A percentile compares a stretch with the other conserved stretches of the same genome.
These are phyloP conservation scores for Emydocephalus ijimae DNA, from an alignment of 2,113 vertebrate genomes.

Conservation along the genomic window DNA sequence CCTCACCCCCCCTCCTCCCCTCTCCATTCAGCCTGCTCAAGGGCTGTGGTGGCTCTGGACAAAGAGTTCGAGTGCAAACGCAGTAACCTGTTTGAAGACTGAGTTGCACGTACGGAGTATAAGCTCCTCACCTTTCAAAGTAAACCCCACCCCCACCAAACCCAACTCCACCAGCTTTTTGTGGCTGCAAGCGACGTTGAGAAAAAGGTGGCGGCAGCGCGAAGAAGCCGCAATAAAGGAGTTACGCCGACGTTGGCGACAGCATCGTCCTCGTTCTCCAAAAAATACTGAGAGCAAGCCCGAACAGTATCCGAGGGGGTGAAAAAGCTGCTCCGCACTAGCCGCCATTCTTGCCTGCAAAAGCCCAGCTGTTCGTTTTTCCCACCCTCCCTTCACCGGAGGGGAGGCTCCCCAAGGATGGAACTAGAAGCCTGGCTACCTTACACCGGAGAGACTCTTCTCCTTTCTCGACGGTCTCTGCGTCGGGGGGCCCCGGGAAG, in stretches of 20 bases:
- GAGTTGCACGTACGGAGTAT: background rate
- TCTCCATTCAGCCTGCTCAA: background rate
- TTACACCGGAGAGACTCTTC: background rate
- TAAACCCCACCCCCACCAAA: too few species aligned
- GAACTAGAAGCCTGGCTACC: background rate
- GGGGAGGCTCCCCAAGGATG: background rate
- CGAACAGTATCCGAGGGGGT: background rate
- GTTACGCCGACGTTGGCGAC: too few species aligned
- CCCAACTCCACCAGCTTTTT: background rate
- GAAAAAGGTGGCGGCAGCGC: background rate
- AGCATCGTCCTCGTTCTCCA: background rate
- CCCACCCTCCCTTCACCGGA: background rate
- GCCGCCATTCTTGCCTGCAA: background rate
- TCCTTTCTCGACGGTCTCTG: background rate
- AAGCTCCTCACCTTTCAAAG: background rate
- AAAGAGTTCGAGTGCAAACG: background rate
- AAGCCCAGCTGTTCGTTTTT: background rate
- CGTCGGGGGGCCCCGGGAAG: background rate
- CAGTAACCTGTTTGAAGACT: background rate
- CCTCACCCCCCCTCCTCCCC: background rate
- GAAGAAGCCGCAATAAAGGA: background rate
- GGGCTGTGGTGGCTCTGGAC: background rate
- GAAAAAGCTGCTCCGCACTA: background rate
- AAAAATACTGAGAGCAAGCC: background rate
- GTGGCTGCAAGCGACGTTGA: background rate